A percentile compares a stretch with the other conserved stretches of the same genome.
These are phyloP conservation scores for Oreochromis mossambicus DNA, from an alignment of 2,797 vertebrate species.

Conservation along the genomic window DNA sequence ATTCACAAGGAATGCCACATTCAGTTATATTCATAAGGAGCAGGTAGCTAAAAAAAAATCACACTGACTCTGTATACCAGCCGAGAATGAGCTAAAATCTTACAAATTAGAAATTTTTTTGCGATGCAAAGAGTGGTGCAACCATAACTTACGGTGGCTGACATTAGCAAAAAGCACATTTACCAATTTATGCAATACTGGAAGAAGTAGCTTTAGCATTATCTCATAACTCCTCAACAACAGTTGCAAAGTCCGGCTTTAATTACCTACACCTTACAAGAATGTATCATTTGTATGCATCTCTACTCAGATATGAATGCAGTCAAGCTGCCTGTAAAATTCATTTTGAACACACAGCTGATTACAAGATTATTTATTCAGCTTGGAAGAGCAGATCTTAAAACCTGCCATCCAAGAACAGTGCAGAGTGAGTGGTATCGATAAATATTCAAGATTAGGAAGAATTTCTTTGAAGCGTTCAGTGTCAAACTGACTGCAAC, in stretches of 20 bases:
- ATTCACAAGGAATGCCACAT: not conserved
- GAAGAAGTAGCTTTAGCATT: not conserved
- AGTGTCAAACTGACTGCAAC: conserved; percentile 20
- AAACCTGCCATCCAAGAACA: not conserved
- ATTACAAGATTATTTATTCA: not conserved
- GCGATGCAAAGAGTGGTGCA: not conserved
- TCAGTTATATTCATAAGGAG: not conserved
- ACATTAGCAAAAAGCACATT: not conserved
- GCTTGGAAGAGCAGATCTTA: not conserved
- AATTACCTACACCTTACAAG: not conserved
- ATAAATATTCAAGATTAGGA: not conserved
- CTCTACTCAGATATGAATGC: not conserved
- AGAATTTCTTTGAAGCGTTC: not conserved
- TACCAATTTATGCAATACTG: not conserved
- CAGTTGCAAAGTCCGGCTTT: not conserved
- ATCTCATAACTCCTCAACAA: not conserved
- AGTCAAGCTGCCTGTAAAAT: not conserved
- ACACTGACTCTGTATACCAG: fast-evolving
- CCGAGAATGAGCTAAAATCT: not conserved
- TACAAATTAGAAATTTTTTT: fast-evolving
- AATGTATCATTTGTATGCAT: not conserved
- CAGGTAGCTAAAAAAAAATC: not conserved
- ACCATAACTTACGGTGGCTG: not conserved
- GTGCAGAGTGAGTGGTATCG: not conserved
- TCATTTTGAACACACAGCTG: not conserved